phyloP scores from a whole-genome alignment of 2,797 vertebrate species.

The Pelodytes ibericus region DNA sequence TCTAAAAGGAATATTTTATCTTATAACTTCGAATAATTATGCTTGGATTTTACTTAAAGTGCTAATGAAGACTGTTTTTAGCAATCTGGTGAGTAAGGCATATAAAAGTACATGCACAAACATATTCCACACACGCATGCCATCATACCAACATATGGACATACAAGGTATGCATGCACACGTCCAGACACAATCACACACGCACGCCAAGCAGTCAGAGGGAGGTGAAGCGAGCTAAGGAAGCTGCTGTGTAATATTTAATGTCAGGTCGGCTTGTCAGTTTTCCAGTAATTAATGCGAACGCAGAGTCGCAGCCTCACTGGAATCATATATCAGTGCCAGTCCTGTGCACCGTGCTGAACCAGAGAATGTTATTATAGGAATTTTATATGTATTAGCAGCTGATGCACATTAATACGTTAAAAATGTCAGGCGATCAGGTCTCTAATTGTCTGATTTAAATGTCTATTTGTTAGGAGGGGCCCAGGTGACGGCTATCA shows the following conservation, averaged over 20 bases:
- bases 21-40: conserved; percentile 1
- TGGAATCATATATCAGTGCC: conserved; percentile 72
- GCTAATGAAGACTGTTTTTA: neutral
- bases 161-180: conserved; percentile 48
- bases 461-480: conserved; percentile 77
- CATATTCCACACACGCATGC: conserved; percentile 14
- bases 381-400: conserved; percentile 66
- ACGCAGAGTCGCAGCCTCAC: conserved; percentile 65
- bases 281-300: conserved; percentile 74
- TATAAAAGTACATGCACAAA: neutral
- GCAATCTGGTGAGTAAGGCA: conserved; percentile 2
- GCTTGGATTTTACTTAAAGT: neutral
- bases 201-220: conserved; percentile 21
- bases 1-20: neutral
- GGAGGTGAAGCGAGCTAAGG: conserved; percentile 38
- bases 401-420: conserved; percentile 70
- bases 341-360: conserved; percentile 57
- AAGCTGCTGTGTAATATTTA: conserved; percentile 56
- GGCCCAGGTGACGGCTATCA: conserved; percentile 67
- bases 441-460: conserved; percentile 77
- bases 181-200: conserved; percentile 39
- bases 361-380: conserved; percentile 60
- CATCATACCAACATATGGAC: conserved; percentile 42
- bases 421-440: conserved; percentile 68
- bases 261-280: conserved; percentile 68